Percentiles rank a stretch among this genome's conserved stretches.
Evolutionary conservation across 2,113 vertebrate genomes (phyloP).

Genomic region (Otus sunia): DNA sequence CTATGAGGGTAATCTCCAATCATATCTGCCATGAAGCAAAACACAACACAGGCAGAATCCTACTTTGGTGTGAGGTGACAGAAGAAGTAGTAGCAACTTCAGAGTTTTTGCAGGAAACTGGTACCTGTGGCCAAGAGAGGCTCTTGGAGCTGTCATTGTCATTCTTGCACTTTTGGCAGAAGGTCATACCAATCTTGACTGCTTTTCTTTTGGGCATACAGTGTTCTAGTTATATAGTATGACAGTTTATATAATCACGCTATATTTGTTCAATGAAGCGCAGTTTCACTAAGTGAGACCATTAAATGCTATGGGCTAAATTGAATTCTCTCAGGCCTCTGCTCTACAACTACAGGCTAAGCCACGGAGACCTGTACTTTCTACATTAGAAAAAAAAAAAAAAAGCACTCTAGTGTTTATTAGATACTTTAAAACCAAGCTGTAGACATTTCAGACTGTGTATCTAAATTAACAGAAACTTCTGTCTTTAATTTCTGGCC

Average conservation of each 20-base stretch:
- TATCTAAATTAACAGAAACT: background rate
- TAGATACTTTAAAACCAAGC: background rate
- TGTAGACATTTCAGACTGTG: background rate
- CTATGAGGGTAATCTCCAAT: background rate
- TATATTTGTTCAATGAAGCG: background rate
- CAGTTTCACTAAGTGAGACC: background rate
- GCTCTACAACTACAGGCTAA: background rate
- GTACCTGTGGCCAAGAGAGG: background rate
- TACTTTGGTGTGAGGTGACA: background rate
- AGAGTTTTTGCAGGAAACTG: background rate
- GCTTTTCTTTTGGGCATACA: background rate
- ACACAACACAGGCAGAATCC: background rate
- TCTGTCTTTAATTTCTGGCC: background rate
- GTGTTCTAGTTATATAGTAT: background rate
- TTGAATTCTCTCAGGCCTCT: background rate
- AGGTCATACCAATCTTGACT: background rate
- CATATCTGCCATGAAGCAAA: background rate
- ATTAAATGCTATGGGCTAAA: background rate
- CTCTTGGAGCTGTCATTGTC: background rate
- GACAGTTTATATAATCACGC: slow-evolving; percentile 1
- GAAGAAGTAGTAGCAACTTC: background rate
- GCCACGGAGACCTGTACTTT: background rate
- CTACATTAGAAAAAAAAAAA: background rate
- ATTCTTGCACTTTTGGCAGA: background rate
- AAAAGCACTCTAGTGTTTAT: background rate